Percentiles rank a stretch among this genome's conserved stretches.
phyloP scores from a whole-genome alignment of 2,888 invertebrate species.

The Augiades crinisus region DNA sequence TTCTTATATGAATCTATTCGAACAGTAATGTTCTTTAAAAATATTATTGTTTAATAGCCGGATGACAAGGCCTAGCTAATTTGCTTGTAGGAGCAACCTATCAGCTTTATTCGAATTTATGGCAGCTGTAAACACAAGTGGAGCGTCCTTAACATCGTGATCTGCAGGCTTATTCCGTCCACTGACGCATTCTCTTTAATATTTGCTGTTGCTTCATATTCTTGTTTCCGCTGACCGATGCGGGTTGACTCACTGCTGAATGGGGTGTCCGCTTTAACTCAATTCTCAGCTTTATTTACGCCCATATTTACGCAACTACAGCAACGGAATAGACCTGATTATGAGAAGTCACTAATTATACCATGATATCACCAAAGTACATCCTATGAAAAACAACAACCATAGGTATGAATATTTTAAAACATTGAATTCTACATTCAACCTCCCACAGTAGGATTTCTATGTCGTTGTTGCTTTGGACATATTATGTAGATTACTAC shows the following conservation, averaged over 20 bases:
- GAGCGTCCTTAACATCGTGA: constrained; percentile 43
- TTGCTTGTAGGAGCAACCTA: constrained; percentile 30
- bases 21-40: constrained; percentile 14
- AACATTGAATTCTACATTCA: not conserved
- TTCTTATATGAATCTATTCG: constrained; percentile 1
- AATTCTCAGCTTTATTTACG: not conserved
- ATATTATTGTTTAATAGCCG: constrained; percentile 17
- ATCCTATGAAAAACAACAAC: too few species aligned
- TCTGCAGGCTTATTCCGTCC: constrained; percentile 14
- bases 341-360: not conserved
- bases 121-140: constrained; percentile 42
- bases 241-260: constrained; percentile 2
- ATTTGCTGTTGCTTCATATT: constrained; percentile 12
- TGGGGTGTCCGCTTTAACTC: not conserved
- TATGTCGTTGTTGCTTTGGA: too few species aligned
- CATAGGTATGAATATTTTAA: too few species aligned
- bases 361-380: too few species aligned
- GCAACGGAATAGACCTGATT: not conserved
- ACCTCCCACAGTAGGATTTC: not conserved
- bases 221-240: constrained; percentile 1
- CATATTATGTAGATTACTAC: too few species aligned
- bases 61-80: constrained; percentile 15
- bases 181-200: constrained; percentile 17
- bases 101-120: constrained; percentile 51
- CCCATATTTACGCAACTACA: not conserved